Percentiles rank a stretch among this genome's conserved stretches.
Evolutionary conservation across 2,797 vertebrate species (phyloP).

Genomic region (Trichosurus vulpecula): DNA sequence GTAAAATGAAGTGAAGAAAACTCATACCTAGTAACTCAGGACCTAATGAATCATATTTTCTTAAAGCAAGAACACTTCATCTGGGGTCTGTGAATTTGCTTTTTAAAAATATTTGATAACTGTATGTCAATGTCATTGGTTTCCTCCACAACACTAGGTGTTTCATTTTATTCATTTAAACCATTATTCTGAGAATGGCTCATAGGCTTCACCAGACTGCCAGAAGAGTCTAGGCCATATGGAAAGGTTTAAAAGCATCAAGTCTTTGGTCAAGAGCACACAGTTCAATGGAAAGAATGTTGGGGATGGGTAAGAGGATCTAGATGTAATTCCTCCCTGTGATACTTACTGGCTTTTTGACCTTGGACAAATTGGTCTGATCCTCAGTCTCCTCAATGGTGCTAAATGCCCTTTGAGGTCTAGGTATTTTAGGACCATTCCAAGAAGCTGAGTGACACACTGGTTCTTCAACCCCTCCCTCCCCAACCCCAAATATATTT

Average conservation of each 20-base stretch:
- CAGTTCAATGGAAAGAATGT: background rate
- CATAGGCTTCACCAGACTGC: background rate
- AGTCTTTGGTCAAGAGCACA: background rate
- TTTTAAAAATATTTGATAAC: too few species aligned
- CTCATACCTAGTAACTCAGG: background rate
- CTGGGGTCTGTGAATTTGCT: background rate
- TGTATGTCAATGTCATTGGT: too few species aligned
- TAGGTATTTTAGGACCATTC: background rate
- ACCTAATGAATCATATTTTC: background rate
- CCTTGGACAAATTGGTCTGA: background rate
- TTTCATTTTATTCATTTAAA: background rate
- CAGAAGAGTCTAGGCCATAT: background rate
- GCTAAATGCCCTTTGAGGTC: background rate
- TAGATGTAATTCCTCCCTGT: background rate
- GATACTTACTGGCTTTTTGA: background rate
- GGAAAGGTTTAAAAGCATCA: background rate
- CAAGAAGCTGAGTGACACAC: background rate
- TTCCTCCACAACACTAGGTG: too few species aligned
- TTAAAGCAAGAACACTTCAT: background rate
- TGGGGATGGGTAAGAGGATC: background rate
- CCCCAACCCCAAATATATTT: background rate
- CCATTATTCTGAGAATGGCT: background rate
- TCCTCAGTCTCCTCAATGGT: background rate
- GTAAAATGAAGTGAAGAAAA: background rate
- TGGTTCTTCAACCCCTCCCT: background rate